Base-by-base conservation (phyloP, 2,888 invertebrate genomes). In the Elegia similella region DNA sequence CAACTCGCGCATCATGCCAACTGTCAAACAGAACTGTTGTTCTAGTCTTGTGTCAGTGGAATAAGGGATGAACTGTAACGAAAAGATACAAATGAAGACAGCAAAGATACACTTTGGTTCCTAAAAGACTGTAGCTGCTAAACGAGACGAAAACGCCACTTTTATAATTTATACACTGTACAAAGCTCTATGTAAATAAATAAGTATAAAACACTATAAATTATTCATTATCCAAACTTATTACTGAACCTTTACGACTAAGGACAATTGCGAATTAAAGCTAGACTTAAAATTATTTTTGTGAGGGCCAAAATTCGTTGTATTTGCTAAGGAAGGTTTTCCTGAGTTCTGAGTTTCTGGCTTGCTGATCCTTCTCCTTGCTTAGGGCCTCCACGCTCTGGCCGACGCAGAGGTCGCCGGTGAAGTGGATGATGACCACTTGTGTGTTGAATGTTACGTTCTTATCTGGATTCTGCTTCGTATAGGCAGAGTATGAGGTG, bases 331-430 rank as follows among this genome's bases (percentile, higher is more conserved):
- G 76, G 67, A 88, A 93, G 0, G 93, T 93, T 78, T 92, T 92
- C 65, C 93, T 84, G 69, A 94, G 88, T 80, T 93, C 93, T 46
- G 93, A 93, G 75, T 94, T 94, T 56, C 94, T 85, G 2, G 93
- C 92, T 70, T 94, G 94, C 64, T 94, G 94, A 64, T 94, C 94
- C 44, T 92, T 86, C 70, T 94, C 94, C 72, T 93, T 93, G 79
- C 93, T 93, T 10, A 94, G 80, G 0, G 93, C 93, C 72, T 94
- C 94, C 23, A 92, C 93, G 62, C 92, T 92, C 60, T 92, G 91
- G 0, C 89, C 88, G 8, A 92, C 82, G 72, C 87, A 90, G 16
- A 88, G 77, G 66, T 94, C 93, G 0, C 93, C 93, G n/a, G 92
- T 92, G 70, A 93, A 94, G 73, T 94, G 93, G 42, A 94, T 92